phyloP scores from a whole-genome alignment of 2,888 invertebrate genomes.

The Parapristionchus giblindavisi region DNA sequence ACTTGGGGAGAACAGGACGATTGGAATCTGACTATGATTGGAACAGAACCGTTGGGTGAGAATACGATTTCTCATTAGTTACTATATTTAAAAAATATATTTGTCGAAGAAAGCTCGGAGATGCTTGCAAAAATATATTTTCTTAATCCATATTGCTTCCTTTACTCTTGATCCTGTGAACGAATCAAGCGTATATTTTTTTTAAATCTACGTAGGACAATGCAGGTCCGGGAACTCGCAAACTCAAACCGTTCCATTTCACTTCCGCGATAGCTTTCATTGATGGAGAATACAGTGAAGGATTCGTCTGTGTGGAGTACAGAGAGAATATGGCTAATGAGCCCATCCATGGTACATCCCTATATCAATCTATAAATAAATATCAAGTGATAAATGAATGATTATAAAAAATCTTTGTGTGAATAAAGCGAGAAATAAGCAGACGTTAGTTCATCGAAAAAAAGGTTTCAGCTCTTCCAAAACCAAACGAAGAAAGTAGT shows the following conservation, averaged over 20 bases:
- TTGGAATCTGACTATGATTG: conserved; percentile 51
- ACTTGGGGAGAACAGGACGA: conserved; percentile 60
- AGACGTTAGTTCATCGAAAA: neutral
- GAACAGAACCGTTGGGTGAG: conserved; percentile 35
- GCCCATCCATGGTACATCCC: conserved; percentile 19
- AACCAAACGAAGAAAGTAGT: conserved; percentile 16
- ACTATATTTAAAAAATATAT: too few species aligned
- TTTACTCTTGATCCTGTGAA: too few species aligned
- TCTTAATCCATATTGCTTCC: too few species aligned
- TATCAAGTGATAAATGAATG: too few species aligned
- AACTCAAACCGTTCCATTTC: conserved; percentile 43
- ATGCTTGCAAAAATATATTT: too few species aligned
- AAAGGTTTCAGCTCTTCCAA: conserved; percentile 19
- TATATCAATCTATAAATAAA: too few species aligned
- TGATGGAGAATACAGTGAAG: conserved; percentile 41
- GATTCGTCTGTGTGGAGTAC: conserved; percentile 43
- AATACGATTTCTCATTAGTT: too few species aligned
- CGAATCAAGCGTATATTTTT: neutral
- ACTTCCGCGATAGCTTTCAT: conserved; percentile 48
- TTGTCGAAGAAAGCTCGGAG: too few species aligned
- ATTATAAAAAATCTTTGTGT: neutral
- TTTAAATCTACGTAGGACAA: neutral
- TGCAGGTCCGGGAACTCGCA: conserved; percentile 23
- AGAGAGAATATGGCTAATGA: conserved; percentile 20
- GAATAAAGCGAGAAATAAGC: too few species aligned